Evolutionary conservation across 1,140 invertebrate species (phyloP).

Genomic region (Aphis gossypii): DNA sequence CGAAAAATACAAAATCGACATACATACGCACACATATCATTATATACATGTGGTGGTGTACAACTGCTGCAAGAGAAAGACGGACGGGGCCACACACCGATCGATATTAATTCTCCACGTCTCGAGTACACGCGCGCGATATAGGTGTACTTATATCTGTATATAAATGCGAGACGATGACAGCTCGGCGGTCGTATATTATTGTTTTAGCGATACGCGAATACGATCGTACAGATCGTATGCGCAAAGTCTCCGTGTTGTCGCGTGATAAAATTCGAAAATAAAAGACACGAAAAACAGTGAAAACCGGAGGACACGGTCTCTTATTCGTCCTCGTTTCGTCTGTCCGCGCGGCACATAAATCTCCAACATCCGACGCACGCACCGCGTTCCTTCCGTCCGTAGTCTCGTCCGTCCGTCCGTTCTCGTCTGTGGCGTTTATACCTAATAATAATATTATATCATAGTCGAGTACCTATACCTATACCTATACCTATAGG

Average conservation of each 20-base stretch:
- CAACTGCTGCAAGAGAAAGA: background rate
- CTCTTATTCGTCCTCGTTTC: background rate
- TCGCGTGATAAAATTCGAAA: background rate
- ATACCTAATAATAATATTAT: background rate
- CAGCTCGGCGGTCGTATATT: background rate
- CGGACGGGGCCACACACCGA: background rate
- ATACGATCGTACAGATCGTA: background rate
- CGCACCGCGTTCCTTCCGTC: background rate
- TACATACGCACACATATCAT: background rate
- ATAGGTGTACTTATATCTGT: background rate
- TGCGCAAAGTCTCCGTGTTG: background rate
- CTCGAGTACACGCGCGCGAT: background rate
- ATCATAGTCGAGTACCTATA: background rate
- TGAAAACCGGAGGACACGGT: conserved; percentile 34
- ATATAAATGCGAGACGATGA: background rate
- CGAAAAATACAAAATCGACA: background rate
- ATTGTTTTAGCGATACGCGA: background rate
- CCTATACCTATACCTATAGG: too few relatives aligned
- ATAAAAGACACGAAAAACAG: conserved; percentile 12
- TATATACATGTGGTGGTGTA: background rate
- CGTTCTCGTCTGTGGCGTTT: background rate
- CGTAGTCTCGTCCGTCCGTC: background rate
- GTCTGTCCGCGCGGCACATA: background rate
- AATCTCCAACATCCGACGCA: background rate
- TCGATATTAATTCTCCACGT: background rate